phyloP scores from a whole-genome alignment of 2,888 invertebrate species.

The Cepaea hortensis region DNA sequence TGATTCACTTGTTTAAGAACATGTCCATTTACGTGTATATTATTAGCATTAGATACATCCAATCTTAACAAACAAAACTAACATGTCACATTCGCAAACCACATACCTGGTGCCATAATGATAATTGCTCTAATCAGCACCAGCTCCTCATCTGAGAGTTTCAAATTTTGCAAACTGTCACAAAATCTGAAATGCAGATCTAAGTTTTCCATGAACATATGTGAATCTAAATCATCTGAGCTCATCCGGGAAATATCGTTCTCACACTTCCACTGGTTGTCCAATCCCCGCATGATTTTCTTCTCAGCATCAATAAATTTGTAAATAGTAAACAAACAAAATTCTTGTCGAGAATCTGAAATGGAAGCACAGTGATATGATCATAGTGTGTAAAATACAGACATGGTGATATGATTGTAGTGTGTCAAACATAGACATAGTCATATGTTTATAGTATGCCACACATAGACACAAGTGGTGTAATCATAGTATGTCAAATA shows the following conservation, averaged over 20 bases:
- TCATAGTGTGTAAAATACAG: no score
- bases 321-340: constrained; percentile 9
- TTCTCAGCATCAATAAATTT: constrained; percentile 9
- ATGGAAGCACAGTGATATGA: not conserved
- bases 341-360: constrained; percentile 44
- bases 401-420: no score
- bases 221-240: not conserved
- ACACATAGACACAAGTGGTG: no score
- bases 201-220: constrained; percentile 15
- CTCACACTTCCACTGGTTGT: constrained; percentile 35
- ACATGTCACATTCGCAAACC: no score
- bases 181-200: constrained; percentile 15
- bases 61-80: no score
- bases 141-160: constrained; percentile 31
- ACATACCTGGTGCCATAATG: constrained; percentile 41
- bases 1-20: no score
- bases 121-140: constrained; percentile 22
- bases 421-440: no score
- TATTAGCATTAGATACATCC: no score
- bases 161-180: constrained; percentile 27
- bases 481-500: no score
- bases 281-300: constrained; percentile 19
- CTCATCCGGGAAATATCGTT: not conserved
- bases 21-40: no score
- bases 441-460: no score